Evolutionary conservation across 1,140 invertebrate species (phyloP), one percentile per base, ranked within the genome.

Genomic region (Aporrectodea caliginosa): DNA sequence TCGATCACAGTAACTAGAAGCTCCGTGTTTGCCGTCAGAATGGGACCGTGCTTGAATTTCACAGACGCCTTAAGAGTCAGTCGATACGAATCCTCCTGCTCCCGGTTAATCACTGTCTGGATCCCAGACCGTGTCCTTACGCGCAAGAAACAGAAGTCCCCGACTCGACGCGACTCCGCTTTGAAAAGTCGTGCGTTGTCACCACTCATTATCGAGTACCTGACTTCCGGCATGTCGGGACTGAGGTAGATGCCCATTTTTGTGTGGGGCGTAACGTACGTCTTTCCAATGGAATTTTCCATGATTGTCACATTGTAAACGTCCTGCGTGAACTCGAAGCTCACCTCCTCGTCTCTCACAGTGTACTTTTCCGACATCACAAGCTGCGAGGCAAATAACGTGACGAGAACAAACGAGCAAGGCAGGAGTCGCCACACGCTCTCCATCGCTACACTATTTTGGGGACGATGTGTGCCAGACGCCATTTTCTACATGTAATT

Each of bases 131-230:
- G 91, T 79, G 94, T 97, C 82, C 95, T 90, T 78, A 98, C 92
- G 35, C 93, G 90, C 31, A 98, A 90, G 87, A 98, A 98, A 88
- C 93, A 95, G 90, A 97, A 98, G 89, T 98, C 94, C 30, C 95
- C 96, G 16, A 98, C 93, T 34, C 92, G 88, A 22, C 92, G 90
- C 76, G 94, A 92, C 86, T 97, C 95, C 0, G 94, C 94, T 86
- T 96, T 96, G 89, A 98, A 98, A 85, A 97, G 93, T 84, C 94
- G 93, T 78, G 95, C 92, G 33, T 92, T 91, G 87, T 98, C 94
- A 33, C 95, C 95, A 81, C 91, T 91, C 22, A 92, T 90, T 86
- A 98, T 96, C 83, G 93, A 92, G 87, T 92, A 95, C 80, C 93
- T 92, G 16, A 98, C 90, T n/a, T 84, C 83, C 0, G 88, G 81